Base-by-base conservation (phyloP, 1,140 invertebrate genomes). In the Mycetomoellerius zeteki region DNA sequence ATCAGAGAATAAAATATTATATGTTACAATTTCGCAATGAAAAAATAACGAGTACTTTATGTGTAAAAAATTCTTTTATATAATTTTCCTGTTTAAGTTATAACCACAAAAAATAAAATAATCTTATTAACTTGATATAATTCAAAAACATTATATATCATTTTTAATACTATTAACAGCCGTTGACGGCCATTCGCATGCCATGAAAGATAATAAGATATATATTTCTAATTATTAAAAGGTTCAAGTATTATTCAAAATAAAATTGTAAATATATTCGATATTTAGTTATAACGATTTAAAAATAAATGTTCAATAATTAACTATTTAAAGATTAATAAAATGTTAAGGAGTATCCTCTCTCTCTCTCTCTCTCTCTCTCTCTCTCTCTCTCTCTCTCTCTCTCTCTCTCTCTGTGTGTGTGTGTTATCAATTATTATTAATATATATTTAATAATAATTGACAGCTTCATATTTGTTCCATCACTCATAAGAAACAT, bases 401-500 rank as follows among this genome's bases (percentile, higher is more conserved):
- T n/a, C n/a, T n/a, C n/a, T n/a, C n/a, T n/a, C n/a, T n/a, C n/a
- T n/a, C n/a, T n/a, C n/a, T n/a, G n/a, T n/a, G n/a, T 56, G 24
- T 81, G 12, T 43, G 8, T 43, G 37, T 30, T 43, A 71, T 71
- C 12, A 30, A 30, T 24, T 43, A 60, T 62, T 37, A 27, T 19
- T 27, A 43, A 62, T 27, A 77, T 21, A 30, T 21, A 58, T 14
- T 58, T 75, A 60, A 84, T 60, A 82, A 1, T 37, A 60, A 14
- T 60, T 73, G 52, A 62, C 33, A 60, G 37, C 16, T 47, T 19
- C 16, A 0, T 43, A 5, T 58, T 80, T 50, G 52, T 82, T 60
- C 1, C 19, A 73, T 72, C 33, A 47, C 33, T 81, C 16, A 56
- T 24, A 72, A 84, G 8, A 75, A 75, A 16, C 19, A 4, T 33